Percentiles rank a stretch among this genome's conserved stretches.
phyloP scores from a whole-genome alignment of 2,113 vertebrate species.

The Saccopteryx bilineata region DNA sequence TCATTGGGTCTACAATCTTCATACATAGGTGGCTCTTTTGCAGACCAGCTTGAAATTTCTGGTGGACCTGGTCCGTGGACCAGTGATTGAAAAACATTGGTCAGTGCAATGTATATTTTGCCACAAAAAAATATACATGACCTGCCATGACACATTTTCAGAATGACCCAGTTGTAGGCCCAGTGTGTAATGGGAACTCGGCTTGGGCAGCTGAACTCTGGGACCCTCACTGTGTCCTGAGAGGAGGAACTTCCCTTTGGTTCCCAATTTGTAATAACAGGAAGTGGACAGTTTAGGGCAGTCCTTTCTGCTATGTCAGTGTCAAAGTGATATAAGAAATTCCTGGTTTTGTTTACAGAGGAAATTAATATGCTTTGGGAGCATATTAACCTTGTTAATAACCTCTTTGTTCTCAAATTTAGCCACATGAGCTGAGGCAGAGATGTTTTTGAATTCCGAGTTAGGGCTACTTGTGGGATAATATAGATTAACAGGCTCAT shows the following conservation, averaged over 20 bases:
- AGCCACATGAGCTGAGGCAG: neutral
- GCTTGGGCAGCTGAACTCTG: neutral
- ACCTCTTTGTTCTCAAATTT: neutral
- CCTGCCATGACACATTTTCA: neutral
- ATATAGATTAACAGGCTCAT: neutral
- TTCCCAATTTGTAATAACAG: neutral
- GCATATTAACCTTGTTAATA: too few species aligned
- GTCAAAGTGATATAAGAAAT: neutral
- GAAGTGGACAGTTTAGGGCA: neutral
- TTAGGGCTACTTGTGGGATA: neutral
- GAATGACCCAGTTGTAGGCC: neutral
- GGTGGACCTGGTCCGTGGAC: too few species aligned
- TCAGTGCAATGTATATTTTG: neutral
- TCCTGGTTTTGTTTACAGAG: neutral
- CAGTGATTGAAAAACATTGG: too few species aligned
- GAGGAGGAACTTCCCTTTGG: neutral
- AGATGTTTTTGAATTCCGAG: constrained; percentile 19
- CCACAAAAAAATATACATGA: neutral
- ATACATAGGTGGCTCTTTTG: too few species aligned
- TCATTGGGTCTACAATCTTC: too few species aligned
- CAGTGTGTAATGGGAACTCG: neutral
- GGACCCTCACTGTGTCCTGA: neutral
- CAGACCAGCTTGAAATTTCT: too few species aligned
- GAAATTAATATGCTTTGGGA: neutral
- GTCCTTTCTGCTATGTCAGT: neutral